Conservation (phyloP, 2,113 vertebrate species). For the Casuarius casuarius region DNA sequence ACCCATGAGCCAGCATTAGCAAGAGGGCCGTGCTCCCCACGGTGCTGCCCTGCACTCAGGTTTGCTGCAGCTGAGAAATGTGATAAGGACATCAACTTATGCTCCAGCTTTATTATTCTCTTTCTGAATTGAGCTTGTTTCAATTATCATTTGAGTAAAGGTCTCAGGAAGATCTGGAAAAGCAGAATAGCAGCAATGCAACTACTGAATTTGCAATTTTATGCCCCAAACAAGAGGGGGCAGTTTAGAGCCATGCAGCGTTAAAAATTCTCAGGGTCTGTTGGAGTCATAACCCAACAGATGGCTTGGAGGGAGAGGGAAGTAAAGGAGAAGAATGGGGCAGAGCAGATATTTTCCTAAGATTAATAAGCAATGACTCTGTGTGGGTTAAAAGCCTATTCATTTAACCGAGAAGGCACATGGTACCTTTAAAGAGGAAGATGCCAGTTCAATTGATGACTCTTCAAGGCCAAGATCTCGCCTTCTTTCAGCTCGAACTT, state of each 20-base stretch:
- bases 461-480: slow-evolving; percentile 87
- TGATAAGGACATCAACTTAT: background rate
- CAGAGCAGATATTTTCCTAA: background rate
- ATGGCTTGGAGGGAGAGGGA: background rate
- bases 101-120: background rate
- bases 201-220: background rate
- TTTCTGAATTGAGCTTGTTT: background rate
- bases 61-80: background rate
- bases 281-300: background rate
- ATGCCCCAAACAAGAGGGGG: background rate
- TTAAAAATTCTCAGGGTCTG: background rate
- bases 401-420: background rate
- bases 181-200: background rate
- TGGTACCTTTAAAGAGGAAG: slow-evolving; percentile 84
- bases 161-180: background rate
- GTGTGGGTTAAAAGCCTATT: background rate
- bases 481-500: slow-evolving; percentile 88
- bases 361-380: background rate
- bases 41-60: background rate
- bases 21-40: background rate
- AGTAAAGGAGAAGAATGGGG: background rate
- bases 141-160: rapidly evolving
- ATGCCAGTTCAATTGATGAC: slow-evolving; percentile 82
- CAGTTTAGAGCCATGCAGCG: background rate
- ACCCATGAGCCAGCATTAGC: background rate